Base-by-base conservation (phyloP, 1,140 invertebrate genomes). In the Contarinia nasturtii region DNA sequence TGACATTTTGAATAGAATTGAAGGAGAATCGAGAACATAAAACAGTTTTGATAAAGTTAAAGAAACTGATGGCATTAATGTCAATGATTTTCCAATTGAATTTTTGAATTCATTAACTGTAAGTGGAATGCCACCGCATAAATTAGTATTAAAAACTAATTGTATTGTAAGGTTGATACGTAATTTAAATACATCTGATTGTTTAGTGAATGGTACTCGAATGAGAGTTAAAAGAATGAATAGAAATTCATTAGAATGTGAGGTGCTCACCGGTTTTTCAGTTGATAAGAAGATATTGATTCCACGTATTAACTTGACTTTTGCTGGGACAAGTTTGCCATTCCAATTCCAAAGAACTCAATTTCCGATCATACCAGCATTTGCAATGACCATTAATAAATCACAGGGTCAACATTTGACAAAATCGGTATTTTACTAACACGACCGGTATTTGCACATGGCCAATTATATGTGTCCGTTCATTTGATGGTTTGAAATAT, bases 361-460 rank as follows among this genome's bases (percentile, higher is more conserved):
- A 46, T 67, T 71, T 54, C 59, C 63, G 22, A 38, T 66, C 34
- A 49, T 53, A 51, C 49, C 70, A 1, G 64, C 70, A 19, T 75
- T 72, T 55, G 61, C 61, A 2, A 63, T 72, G 56, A 69, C 66
- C 7, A 67, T 68, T 36, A 68, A 69, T 49, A 70, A 74, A 49
- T 48, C 55, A 2, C 58, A 61, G 50, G 59, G 60, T 14, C 57
- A 52, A 53, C 58, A n/a, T 51, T 57, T 45, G 43, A 54, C 8
- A n/a, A 45, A 20, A 18, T 48, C 21, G 56, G 27, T 5, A 46
- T 46, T 15, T 19, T 12, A 7, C 14, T 46, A 12, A 11, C 7
- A 7, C 5, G 14, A 33, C 14, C 27, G 21, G 45, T 46, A 10
- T 46, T 46, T n/a, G 8, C 27, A 33, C 27, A 46, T 46, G 45